These are phyloP conservation scores for Cariama cristata DNA, from an alignment of 2,113 vertebrate species.

Conservation along the genomic window DNA sequence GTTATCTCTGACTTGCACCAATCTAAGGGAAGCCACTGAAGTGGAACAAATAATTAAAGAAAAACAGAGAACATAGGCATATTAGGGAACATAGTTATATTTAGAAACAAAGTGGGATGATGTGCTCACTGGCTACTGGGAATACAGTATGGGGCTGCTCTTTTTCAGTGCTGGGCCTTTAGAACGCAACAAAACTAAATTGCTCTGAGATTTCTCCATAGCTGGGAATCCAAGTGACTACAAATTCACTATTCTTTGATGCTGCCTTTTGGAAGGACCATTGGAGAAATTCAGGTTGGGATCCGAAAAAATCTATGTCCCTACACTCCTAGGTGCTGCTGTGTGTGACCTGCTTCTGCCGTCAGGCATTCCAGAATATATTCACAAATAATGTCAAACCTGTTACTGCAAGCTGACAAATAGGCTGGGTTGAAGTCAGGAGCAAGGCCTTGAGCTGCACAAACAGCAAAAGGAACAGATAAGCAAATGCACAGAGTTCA, in stretches of 20 bases:
- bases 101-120: slow-evolving; percentile 38
- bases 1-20: slow-evolving; percentile 2
- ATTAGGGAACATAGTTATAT: slow-evolving; percentile 42
- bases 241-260: not conserved
- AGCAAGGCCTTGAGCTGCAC: not conserved
- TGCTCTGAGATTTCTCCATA: slow-evolving; percentile 34
- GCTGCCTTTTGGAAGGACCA: not conserved
- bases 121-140: slow-evolving; percentile 5
- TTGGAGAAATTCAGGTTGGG: not conserved
- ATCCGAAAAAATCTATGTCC: not conserved
- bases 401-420: not conserved
- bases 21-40: slow-evolving; percentile 41
- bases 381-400: not conserved
- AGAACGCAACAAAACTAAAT: slow-evolving; percentile 33
- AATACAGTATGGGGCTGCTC: not conserved
- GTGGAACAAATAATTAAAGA: slow-evolving; percentile 65
- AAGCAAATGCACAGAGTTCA: not conserved
- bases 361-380: not conserved
- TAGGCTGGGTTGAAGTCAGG: not conserved
- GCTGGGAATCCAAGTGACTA: not conserved
- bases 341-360: not conserved
- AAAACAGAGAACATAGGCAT: slow-evolving; percentile 54
- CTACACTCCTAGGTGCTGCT: not conserved
- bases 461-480: not conserved
- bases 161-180: not conserved